A percentile compares a stretch with the other conserved stretches of the same genome.
These are phyloP conservation scores for Anguilla anguilla DNA, from an alignment of 2,797 vertebrate genomes.

Conservation along the genomic window DNA sequence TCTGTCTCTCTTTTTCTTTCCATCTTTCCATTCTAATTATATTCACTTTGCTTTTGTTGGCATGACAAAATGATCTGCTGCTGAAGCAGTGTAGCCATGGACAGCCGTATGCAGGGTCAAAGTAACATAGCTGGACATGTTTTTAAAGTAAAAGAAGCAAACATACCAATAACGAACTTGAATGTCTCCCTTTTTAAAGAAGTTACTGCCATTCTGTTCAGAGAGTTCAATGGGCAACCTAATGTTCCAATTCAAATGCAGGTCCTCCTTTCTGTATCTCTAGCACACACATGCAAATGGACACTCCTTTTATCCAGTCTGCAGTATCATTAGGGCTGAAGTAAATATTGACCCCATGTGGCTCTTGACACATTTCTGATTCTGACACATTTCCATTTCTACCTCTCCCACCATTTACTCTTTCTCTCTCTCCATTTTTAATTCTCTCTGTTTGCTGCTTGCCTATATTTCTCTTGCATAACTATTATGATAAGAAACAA, in stretches of 20 bases:
- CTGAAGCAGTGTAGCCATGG: not conserved
- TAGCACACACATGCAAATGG: slow-evolving; percentile 36
- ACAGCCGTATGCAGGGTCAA: not conserved
- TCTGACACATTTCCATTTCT: slow-evolving; percentile 55
- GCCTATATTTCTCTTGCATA: slow-evolving; percentile 12
- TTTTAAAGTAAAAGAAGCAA: slow-evolving; percentile 3
- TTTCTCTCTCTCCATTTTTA: slow-evolving; percentile 21
- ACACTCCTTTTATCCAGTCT: slow-evolving; percentile 61
- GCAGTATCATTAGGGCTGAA: slow-evolving; percentile 66
- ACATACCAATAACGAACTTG: not conserved
- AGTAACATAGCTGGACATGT: not conserved
- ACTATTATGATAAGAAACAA: not conserved
- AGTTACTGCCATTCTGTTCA: not conserved
- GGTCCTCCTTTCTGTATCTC: slow-evolving; percentile 41
- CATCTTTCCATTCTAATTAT: slow-evolving; percentile 27
- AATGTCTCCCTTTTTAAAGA: not conserved
- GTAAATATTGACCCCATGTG: slow-evolving; percentile 74
- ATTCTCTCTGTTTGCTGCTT: not conserved
- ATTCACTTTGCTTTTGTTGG: slow-evolving; percentile 24
- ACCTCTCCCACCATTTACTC: slow-evolving; percentile 34
- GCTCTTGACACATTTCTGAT: slow-evolving; percentile 45
- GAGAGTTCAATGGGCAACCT: not conserved
- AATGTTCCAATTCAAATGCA: slow-evolving; percentile 42
- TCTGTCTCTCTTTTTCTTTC: slow-evolving; percentile 32
- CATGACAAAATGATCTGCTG: slow-evolving; percentile 13